phyloP scores from a whole-genome alignment of 2,888 invertebrate species.

The Piscicola geometra region DNA sequence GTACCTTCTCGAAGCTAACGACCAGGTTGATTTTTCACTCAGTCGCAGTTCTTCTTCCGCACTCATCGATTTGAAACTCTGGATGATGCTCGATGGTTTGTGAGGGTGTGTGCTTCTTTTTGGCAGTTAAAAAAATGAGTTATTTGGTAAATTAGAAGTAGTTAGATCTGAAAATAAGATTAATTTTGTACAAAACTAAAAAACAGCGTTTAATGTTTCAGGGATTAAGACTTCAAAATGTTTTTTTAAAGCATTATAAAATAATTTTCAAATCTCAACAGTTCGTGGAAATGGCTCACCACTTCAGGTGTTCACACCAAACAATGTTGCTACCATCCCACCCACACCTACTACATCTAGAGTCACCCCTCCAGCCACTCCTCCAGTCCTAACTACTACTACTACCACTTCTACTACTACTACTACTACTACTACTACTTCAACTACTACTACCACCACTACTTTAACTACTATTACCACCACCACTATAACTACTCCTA shows the following conservation, averaged over 20 bases:
- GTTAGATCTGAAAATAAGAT: no score
- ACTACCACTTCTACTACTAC: not conserved
- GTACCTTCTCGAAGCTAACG: not conserved
- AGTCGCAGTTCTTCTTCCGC: not conserved
- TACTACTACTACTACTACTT: not conserved
- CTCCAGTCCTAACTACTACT: not conserved
- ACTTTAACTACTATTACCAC: not conserved
- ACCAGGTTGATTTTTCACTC: not conserved
- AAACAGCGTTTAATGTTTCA: no score
- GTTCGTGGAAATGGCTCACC: no score
- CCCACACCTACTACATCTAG: no score
- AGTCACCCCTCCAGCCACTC: no score
- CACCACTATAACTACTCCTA: not conserved
- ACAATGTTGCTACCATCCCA: no score
- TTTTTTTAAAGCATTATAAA: not conserved
- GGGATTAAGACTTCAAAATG: no score
- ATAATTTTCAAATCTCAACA: no score
- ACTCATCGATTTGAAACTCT: constrained; percentile 15
- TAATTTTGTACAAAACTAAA: no score
- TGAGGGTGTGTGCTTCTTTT: not conserved
- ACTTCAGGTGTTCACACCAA: no score
- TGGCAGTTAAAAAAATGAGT: not conserved
- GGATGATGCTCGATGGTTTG: constrained; percentile 21
- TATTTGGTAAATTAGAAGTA: no score
- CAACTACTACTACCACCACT: not conserved